A percentile compares a stretch with the other conserved stretches of the same genome.
Conservation (phyloP, 2,797 vertebrate genomes). For the Melanotaenia nigrans region DNA sequence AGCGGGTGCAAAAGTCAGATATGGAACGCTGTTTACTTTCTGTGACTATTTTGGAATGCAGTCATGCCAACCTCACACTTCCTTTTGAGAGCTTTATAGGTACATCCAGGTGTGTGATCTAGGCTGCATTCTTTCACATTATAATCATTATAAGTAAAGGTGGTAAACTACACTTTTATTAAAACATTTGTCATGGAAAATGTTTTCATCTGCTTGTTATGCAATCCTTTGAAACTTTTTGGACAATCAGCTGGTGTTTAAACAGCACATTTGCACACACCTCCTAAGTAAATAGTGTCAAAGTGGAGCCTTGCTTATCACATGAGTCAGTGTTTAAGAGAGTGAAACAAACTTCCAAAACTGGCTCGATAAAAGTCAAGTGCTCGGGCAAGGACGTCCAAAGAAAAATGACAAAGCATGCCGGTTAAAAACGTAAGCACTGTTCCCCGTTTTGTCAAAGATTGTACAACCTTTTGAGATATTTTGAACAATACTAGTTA, state of each 20-base stretch:
- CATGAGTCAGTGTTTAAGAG: slow-evolving; percentile 60
- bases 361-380: slow-evolving; percentile 57
- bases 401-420: slow-evolving; percentile 17
- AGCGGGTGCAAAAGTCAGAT: slow-evolving; percentile 64
- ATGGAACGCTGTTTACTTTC: slow-evolving; percentile 70
- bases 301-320: slow-evolving; percentile 63
- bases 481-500: slow-evolving; percentile 39
- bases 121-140: slow-evolving; percentile 10
- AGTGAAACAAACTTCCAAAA: slow-evolving; percentile 61
- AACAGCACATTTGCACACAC: slow-evolving; percentile 79
- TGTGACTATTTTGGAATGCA: slow-evolving; percentile 46
- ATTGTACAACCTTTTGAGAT: slow-evolving; percentile 16
- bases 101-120: slow-evolving; percentile 22
- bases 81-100: slow-evolving; percentile 26
- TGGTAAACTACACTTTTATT: background rate
- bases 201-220: slow-evolving; percentile 43
- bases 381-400: slow-evolving; percentile 23
- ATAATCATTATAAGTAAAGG: slow-evolving; percentile 5
- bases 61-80: slow-evolving; percentile 42
- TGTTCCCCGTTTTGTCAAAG: slow-evolving; percentile 6
- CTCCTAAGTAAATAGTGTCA: slow-evolving; percentile 77
- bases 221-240: slow-evolving; percentile 65
- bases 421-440: slow-evolving; percentile 16
- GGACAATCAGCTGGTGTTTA: slow-evolving; percentile 79
- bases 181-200: slow-evolving; percentile 12